Evolutionary conservation across 2,113 vertebrate genomes (phyloP).

Genomic region (Myocastor coypus): DNA sequence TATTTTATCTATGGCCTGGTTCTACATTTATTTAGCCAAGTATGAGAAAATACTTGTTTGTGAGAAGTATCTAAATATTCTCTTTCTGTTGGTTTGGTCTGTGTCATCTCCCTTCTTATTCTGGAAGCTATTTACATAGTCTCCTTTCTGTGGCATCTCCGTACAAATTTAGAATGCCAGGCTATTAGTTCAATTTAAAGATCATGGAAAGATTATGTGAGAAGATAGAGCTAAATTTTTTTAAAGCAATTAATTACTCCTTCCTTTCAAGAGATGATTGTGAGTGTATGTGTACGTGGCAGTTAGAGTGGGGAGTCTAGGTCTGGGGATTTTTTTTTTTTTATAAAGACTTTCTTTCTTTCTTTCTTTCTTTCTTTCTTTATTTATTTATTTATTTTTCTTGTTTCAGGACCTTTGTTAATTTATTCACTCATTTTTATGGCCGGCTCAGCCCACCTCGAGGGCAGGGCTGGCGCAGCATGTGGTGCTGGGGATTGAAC

Average conservation of each 20-base stretch:
- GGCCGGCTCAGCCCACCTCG: no score
- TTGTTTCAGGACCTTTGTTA: no score
- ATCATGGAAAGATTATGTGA: neutral
- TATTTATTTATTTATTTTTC: no score
- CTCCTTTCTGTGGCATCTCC: neutral
- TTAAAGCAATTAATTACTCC: neutral
- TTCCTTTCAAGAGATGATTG: neutral
- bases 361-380: no score
- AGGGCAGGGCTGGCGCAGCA: no score
- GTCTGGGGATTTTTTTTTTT: no score
- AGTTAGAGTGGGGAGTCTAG: neutral
- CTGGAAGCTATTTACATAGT: neutral
- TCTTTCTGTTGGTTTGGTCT: neutral
- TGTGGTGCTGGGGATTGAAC: no score
- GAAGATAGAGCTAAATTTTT: neutral
- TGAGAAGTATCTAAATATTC: neutral
- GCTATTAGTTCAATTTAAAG: neutral
- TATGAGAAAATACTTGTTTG: neutral
- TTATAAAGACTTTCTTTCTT: no score
- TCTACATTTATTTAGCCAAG: neutral
- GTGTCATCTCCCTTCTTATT: neutral
- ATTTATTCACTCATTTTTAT: no score
- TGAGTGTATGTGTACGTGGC: neutral
- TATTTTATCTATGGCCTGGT: neutral
- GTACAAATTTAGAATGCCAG: neutral